phyloP scores from a whole-genome alignment of 2,797 vertebrate species.

The Hyperoplus lanceolatus region DNA sequence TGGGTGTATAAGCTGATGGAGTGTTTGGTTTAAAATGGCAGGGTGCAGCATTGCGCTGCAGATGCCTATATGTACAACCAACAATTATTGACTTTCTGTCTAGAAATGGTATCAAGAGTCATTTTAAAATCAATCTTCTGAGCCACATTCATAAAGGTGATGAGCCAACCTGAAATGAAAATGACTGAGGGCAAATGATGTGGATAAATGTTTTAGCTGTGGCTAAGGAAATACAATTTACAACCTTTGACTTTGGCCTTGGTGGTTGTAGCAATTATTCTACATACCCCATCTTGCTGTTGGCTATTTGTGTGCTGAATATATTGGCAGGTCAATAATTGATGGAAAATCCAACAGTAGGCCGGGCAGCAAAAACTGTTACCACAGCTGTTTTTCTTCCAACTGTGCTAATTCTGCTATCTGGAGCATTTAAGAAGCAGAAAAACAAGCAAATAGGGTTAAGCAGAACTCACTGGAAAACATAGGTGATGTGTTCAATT shows the following conservation, averaged over 20 bases:
- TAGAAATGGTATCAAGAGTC: constrained; percentile 34
- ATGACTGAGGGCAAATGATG: no score
- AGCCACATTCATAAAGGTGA: not conserved
- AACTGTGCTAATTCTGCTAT: constrained; percentile 30
- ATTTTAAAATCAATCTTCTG: constrained; percentile 19
- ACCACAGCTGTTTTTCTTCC: constrained; percentile 28
- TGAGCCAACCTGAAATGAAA: constrained; percentile 2
- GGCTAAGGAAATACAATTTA: not conserved
- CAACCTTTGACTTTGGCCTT: constrained; percentile 16
- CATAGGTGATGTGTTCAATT: constrained; percentile 14
- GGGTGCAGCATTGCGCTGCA: constrained; percentile 28
- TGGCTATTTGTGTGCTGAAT: constrained; percentile 44
- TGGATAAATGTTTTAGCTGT: not conserved
- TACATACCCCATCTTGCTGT: constrained; percentile 34
- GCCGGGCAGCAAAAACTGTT: constrained; percentile 41
- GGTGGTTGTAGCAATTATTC: constrained; percentile 42
- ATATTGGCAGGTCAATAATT: constrained; percentile 60
- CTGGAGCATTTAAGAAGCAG: constrained; percentile 17
- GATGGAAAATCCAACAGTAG: constrained; percentile 50
- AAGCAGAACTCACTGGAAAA: not conserved
- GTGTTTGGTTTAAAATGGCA: constrained; percentile 37
- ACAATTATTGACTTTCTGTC: constrained; percentile 29
- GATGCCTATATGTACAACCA: constrained; percentile 56
- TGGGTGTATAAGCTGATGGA: constrained; percentile 4
- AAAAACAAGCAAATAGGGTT: constrained; percentile 23